Evolutionary conservation across 1,140 invertebrate genomes (phyloP), one percentile per base, ranked within the genome.

Genomic region (Drosophila punjabiensis): DNA sequence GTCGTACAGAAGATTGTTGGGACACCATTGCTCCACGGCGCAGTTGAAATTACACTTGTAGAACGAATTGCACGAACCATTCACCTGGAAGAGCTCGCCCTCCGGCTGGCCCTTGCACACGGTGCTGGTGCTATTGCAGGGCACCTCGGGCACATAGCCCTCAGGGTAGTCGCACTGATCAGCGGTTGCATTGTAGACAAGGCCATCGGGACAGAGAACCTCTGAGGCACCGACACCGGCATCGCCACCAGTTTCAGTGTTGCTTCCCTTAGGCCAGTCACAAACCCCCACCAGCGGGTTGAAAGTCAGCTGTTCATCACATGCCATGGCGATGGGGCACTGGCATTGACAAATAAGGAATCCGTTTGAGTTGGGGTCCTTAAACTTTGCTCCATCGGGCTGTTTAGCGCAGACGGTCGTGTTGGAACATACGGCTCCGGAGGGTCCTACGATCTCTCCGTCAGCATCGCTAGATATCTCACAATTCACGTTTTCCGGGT

Each of bases 1-100:
- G 7, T 90, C 32, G 35, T 56, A 89, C 24, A 89, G 8, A 35
- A 89, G 53, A 20, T 89, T 89, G 48, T 90, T 80, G 9, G 86
- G 86, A 35, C 86, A 89, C n/a, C 10, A 9, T 20, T 89, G 81
- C 37, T 89, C 85, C 0, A 89, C 79, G 30, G 86, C 81, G 28
- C 86, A 89, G 20, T 82, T 80, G 30, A 24, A 89, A 37, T 82
- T 90, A 52, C 86, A 89, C 28, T 89, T 89, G 68, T 89, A 89
- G 56, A 89, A 89, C 71, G 61, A 75, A 30, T 89, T 89, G 43
- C 86, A 89, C 7, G 66, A 66, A 0, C 86, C 86, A 3, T 71
- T 58, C 0, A 90, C 67, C 8, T 86, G 79, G 7, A 85, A 77
- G 13, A 90, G 68, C 0, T 39, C n/a, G 9, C 86, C 86, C 20